Conservation (phyloP, 2,113 vertebrate genomes). For the Osmerus eperlanus region DNA sequence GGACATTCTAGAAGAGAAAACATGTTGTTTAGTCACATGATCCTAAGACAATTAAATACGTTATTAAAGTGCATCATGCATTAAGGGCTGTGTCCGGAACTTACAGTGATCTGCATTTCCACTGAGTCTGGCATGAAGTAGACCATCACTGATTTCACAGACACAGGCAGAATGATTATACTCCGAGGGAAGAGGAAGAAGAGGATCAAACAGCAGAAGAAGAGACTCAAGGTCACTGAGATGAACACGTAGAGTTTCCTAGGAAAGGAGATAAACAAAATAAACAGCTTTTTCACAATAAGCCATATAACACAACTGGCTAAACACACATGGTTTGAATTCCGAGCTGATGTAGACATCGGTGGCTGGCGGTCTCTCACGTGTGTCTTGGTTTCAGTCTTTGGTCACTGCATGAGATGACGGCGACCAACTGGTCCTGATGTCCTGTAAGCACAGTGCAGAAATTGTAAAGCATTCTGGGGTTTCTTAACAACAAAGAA, state of each 20-base stretch:
- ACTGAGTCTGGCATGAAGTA: conserved; percentile 62
- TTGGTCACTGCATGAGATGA: conserved; percentile 94
- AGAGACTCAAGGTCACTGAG: conserved; percentile 81
- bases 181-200: conserved; percentile 97
- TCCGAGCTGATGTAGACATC: neutral
- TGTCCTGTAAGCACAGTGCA: conserved; percentile 71
- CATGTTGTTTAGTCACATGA: neutral
- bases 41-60: neutral
- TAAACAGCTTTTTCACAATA: too few species aligned
- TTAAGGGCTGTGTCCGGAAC: conserved; percentile 8
- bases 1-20: conserved; percentile 66
- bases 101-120: conserved; percentile 64
- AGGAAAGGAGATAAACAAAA: conserved; percentile 1
- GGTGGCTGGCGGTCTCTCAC: conserved; percentile 70
- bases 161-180: conserved; percentile 80
- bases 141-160: conserved; percentile 84
- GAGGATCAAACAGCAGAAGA: conserved; percentile 83
- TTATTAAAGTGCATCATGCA: neutral
- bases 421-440: conserved; percentile 89
- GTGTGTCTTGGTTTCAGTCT: conserved; percentile 91
- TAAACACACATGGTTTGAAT: neutral
- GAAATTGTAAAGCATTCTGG: too few species aligned
- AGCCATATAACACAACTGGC: too few species aligned
- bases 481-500: neutral
- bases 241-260: conserved; percentile 89